Conservation (phyloP, 2,888 invertebrate genomes). For the Eupithecia vulgata region DNA sequence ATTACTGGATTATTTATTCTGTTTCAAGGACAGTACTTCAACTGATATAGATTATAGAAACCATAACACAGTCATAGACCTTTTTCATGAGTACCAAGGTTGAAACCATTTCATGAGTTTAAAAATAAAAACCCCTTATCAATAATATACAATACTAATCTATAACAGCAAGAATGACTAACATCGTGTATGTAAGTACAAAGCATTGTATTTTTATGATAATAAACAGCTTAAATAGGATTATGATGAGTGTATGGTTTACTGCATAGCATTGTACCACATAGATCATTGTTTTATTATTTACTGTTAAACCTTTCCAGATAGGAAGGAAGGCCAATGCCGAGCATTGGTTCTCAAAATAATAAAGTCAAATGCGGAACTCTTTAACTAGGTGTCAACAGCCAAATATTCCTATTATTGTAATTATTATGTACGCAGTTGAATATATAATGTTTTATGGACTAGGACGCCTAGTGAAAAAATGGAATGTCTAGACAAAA, state of each 20-base stretch:
- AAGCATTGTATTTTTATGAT: background rate
- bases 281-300: background rate
- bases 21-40: background rate
- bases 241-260: background rate
- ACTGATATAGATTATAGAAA: background rate
- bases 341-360: background rate
- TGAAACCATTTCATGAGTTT: background rate
- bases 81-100: background rate
- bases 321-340: background rate
- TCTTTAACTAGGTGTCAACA: background rate
- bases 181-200: background rate
- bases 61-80: too few relatives aligned
- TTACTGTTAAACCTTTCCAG: background rate
- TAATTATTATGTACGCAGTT: background rate
- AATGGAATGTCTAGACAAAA: constrained; percentile 20
- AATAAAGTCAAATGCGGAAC: background rate
- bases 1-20: background rate
- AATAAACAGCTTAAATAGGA: background rate
- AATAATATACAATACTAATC: background rate
- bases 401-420: background rate
- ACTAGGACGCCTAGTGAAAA: too few relatives aligned
- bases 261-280: background rate
- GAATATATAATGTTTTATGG: too few relatives aligned
- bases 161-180: background rate
- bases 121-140: background rate